Base-by-base conservation (phyloP, 2,797 vertebrate genomes). In the Myiotriccus ornatus region DNA sequence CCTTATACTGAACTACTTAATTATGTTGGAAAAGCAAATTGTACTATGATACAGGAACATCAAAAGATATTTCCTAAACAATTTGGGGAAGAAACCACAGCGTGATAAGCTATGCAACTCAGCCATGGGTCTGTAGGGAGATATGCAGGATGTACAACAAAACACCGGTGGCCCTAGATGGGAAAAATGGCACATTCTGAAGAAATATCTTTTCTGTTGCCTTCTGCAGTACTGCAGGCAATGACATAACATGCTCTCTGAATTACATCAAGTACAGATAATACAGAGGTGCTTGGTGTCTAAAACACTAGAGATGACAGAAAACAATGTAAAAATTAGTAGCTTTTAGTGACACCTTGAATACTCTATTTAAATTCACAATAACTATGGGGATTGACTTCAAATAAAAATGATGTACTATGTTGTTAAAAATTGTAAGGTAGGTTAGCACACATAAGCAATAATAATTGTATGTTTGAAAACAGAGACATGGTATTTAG, bases 221-320 rank as follows among this genome's bases (percentile, higher is more conserved):
- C 41, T 78, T 22, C 23, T 77, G 44, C 55, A 49, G 30, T 56
- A 53, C 34, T 53, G 22, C 73, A 85, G 28, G 19, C 39, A 50
- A 0, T 23, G 50, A 32, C 0, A 69, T 30, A 65, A 47, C 14
- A 22, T 2, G 1, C 3, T 77, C n/a, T 64, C 47, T 35, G 35
- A 64, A 55, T 2, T 63, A 71, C 19, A 16, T 4, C 50, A 81
- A 18, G 41, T 12, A 8, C 39, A 88, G 20, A 24, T 0, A 27
- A 3, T 21, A 13, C 25, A 23, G 7, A 52, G 53, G 34, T 37
- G 43, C 37, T 56, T 20, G 3, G 27, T 39, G 24, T n/a, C 76
- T 28, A 3, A 67, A 89, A 37, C 44, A 65, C 37, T 53, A 69
- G 24, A 25, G 30, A 25, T 15, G 37, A 52, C 23, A 75, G 49